Conservation (phyloP, 1,140 invertebrate species). For the Caenorhabditis tropicalis region DNA sequence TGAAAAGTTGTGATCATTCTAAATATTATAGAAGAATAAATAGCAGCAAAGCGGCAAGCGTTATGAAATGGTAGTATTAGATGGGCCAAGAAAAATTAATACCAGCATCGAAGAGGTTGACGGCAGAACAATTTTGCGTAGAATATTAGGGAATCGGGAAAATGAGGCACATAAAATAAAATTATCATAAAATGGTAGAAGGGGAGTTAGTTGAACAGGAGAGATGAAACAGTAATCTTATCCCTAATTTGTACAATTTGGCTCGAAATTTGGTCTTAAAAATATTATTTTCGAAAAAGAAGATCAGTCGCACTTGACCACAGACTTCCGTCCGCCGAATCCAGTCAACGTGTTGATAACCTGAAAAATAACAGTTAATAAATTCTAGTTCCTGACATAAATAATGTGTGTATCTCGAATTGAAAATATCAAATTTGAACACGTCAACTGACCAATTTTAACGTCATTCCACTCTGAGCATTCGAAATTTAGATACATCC, state of each 20-base stretch:
- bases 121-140: constrained; percentile 27
- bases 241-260: constrained; percentile 21
- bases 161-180: background rate
- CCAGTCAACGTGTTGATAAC: constrained; percentile 24
- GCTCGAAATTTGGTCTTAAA: background rate
- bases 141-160: background rate
- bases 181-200: background rate
- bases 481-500: background rate
- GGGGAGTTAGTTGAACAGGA: background rate
- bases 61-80: background rate
- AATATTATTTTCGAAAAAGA: background rate
- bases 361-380: background rate
- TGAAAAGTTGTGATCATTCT: background rate
- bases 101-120: background rate
- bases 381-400: background rate
- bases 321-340: background rate
- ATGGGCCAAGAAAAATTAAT: background rate
- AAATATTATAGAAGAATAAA: background rate
- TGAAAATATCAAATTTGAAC: background rate
- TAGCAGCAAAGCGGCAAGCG: constrained; percentile 2
- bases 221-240: background rate
- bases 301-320: constrained; percentile 33
- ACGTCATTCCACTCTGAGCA: background rate
- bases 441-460: background rate
- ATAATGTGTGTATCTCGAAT: background rate